Evolutionary conservation across 2,113 vertebrate genomes (phyloP).

Genomic region (Poicephalus meyeri): DNA sequence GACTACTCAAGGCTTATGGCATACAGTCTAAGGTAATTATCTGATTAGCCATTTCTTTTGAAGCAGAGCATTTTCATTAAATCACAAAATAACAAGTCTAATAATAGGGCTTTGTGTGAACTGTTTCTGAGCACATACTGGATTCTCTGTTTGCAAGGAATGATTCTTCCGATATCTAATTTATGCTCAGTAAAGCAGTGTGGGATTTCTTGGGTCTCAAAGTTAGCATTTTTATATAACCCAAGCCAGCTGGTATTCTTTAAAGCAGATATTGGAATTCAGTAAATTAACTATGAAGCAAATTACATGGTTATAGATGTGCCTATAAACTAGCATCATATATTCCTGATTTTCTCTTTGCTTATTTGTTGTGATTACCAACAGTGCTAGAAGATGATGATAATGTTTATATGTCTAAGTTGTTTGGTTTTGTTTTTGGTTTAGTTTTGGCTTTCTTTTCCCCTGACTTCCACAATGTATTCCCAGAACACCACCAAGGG

Average conservation of each 20-base stretch:
- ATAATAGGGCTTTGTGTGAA: neutral
- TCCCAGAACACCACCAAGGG: neutral
- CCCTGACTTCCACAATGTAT: neutral
- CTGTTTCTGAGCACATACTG: neutral
- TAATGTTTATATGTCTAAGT: neutral
- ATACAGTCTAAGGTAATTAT: conserved; percentile 8
- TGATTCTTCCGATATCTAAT: neutral
- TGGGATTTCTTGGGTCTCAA: neutral
- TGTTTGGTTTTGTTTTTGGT: neutral
- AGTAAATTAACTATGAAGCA: neutral
- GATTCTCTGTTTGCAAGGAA: neutral
- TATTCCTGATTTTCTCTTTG: neutral
- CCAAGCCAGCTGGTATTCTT: neutral
- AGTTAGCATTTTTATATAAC: neutral
- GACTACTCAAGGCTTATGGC: neutral
- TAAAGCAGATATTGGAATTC: neutral
- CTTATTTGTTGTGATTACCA: neutral
- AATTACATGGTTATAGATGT: conserved; percentile 26
- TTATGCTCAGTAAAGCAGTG: neutral
- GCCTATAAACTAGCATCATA: neutral
- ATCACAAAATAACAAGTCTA: neutral
- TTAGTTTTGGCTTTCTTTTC: neutral
- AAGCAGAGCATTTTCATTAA: conserved; percentile 2
- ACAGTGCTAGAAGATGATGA: neutral
- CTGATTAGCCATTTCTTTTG: conserved; percentile 25